Evolutionary conservation across 2,113 vertebrate species (phyloP), one percentile per base, ranked within the genome.

Genomic region (Rhinichthys klamathensis): DNA sequence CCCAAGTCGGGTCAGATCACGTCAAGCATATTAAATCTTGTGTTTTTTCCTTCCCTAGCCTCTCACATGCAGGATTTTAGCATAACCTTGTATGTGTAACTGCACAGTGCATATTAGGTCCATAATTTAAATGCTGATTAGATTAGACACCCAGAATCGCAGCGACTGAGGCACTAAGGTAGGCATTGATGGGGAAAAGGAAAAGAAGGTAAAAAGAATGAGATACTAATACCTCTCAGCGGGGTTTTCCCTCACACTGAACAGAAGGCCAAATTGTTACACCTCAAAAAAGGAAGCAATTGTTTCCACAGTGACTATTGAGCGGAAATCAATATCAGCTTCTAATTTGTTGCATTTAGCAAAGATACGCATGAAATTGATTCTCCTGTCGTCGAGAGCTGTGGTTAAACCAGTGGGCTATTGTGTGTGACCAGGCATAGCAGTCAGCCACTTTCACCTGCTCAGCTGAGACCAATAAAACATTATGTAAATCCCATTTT

Each of bases 81-180:
- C 84, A 49, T 78, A 74, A 72, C 76, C 63, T 83, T 83, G 38
- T 35, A 46, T 84, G 56, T 46, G 78, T 74, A 72, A 82, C 38
- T 32, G 35, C 25, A 6, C 63, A 54, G 32, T 85, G 51, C 87
- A 90, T 92, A 91, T 91, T 86, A 90, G 85, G 82, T 86, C 89
- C 79, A 90, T 92, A 84, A 87, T 90, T 91, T 92, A 92, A 90
- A 91, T 87, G 38, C 85, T 92, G 91, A 93, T 93, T 89, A 84
- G 86, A 88, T 82, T 74, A 76, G 84, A 86, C 87, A 88, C 81
- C 46, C 77, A 85, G 78, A 69, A 87, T 91, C 58, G 25, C 21
- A 46, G 78, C 78, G 85, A 89, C 76, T 18, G 25, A 80, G 49
- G 84, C 76, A 65, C 83, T 18, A 46, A 61, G 63, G n/a, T 44